Evolutionary conservation across 2,797 vertebrate genomes (phyloP), one percentile per base, ranked within the genome.

Genomic region (Podarcis lilfordi): DNA sequence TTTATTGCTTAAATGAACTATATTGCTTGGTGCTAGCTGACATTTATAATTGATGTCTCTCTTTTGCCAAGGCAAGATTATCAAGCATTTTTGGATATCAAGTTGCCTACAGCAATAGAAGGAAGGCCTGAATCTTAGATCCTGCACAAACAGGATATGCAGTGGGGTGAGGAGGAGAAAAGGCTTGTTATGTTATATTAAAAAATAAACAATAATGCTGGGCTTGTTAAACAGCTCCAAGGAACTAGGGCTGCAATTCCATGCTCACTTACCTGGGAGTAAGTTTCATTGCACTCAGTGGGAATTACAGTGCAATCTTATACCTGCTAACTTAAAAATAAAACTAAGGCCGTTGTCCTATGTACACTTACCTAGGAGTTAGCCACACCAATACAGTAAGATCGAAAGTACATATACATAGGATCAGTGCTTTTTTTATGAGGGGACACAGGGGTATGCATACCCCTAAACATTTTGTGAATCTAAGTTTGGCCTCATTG

Each of bases 1-100:
- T 84, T 88, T 85, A 72, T 89, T 89, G 66, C 68, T 74, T 74
- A 64, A 89, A 64, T 89, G 82, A 89, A 85, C 87, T 74, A 64
- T 80, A 89, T 84, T 89, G 68, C 87, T 80, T 89, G 74, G 80
- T 91, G n/a, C 32, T 27, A 32, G 76, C 66, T 79, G 55, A 35
- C 69, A 78, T 43, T 84, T 74, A 32, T 0, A 55, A 29, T 72
- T 82, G 21, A 74, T 40, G 37, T 27, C 40, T 69, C 78, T 69
- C 35, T 37, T 89, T 72, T 45, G 0, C 27, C 69, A 50, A 66
- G 50, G 76, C 82, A 89, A 85, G 68, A 80, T 80, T 87, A 81
- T n/a, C 29, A 68, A 90, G 19, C 83, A 86, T 86, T 88, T 4
- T n/a, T 45, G 72, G 75, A n/a, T 80, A 84, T 0, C 59, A 77